Evolutionary conservation across 2,888 invertebrate species (phyloP), one percentile per base, ranked within the genome.

Genomic region (Pharmacophagus antenor): DNA sequence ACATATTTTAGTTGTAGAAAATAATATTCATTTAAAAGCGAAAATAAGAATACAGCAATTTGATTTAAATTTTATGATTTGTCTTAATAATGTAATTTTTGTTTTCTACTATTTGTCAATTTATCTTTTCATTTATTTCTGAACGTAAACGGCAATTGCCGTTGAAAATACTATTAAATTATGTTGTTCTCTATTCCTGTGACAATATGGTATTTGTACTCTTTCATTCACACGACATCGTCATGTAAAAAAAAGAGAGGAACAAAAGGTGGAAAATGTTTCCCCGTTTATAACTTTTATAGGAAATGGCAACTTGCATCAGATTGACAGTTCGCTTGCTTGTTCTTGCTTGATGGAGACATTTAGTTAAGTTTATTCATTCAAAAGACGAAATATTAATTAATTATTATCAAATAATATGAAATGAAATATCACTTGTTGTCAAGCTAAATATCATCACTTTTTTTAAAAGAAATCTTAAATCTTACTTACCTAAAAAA

Each of bases 231-330:
- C 2, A 8, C 21, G 4, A 20, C 21, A 21, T 20, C 2, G n/a
- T 15, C 8, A 18, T 3, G 15, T 31, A 15, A 31, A 31, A 12
- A 27, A 55, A 25, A 31, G 27, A 44, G 27, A 37, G 10, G 1
- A 48, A 20, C 12, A 37, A 10, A 23, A 12, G 41, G n/a, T 49
- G n/a, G 42, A 46, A 25, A 60, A 37, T 46, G 21, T 22, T 23
- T 49, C 49, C 20, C 21, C 46, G 66, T 62, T 68, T 68, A 46
- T 49, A 50, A 51, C 63, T 47, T n/a, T 66, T 65, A 71, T 72
- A 72, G 73, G 78, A 80, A 81, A 82, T 82, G 80, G 80, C 79
- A 81, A 77, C 77, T 74, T 70, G 63, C 70, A 57, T 63, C 71
- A 72, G 73, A 66, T 68, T 82, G 80, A 80, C 80, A 81, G 75